phyloP scores from a whole-genome alignment of 1,140 invertebrate genomes.

The honey bee (Apis mellifera) region Amel_HAv3.1 CM009939.2:11081001-11081500 shows the following conservation, averaged over 20 bases:
- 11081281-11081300: conserved; percentile 39
- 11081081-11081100: background rate
- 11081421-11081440: conserved; percentile 73
- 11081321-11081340: conserved; percentile 77
- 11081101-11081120: background rate
- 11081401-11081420: conserved; percentile 71
- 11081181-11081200: conserved; percentile 74
- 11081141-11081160: conserved; percentile 65
- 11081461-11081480: conserved; percentile 13
- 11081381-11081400: conserved; percentile 49
- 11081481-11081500: background rate
- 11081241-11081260: background rate
- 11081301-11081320: conserved; percentile 57
- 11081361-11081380: conserved; percentile 58
- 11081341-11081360: conserved; percentile 77
- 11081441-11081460: conserved; percentile 21
- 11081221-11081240: conserved; percentile 34
- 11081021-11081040: conserved; percentile 74
- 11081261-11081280: conserved; percentile 20
- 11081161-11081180: conserved; percentile 80
- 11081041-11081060: conserved; percentile 71
- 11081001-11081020: conserved; percentile 47
- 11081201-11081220: conserved; percentile 72
- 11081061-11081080: conserved; percentile 19
- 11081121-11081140: conserved; percentile 24